These are phyloP conservation scores for Abscondita cerata DNA, from an alignment of 2,888 invertebrate species.

Conservation along the genomic window DNA sequence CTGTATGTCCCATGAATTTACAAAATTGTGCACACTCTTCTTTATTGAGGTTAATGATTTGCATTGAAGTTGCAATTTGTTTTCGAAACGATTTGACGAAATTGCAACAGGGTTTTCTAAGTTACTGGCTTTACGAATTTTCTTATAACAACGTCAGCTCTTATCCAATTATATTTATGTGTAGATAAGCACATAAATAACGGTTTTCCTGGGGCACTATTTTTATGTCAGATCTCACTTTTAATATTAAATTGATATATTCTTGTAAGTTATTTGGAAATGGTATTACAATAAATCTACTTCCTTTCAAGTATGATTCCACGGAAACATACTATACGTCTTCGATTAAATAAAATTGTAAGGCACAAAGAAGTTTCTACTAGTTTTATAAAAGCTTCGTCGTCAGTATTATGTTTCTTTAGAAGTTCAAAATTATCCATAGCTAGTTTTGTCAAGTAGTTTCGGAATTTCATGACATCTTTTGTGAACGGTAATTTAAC, in stretches of 20 bases:
- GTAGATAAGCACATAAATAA: slow-evolving; percentile 26
- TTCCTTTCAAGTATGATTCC: slow-evolving; percentile 22
- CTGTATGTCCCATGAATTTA: slow-evolving; percentile 24
- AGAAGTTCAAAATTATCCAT: background rate
- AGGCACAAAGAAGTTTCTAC: background rate
- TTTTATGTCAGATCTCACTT: slow-evolving; percentile 8
- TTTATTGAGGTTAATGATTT: slow-evolving; percentile 16
- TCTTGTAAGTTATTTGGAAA: slow-evolving; percentile 22
- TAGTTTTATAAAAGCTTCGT: background rate
- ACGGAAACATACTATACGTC: slow-evolving; percentile 9
- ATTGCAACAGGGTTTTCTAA: slow-evolving; percentile 14
- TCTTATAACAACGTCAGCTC: slow-evolving; percentile 26
- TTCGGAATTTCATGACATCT: slow-evolving; percentile 26
- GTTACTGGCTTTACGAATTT: slow-evolving; percentile 16
- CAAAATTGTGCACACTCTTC: slow-evolving; percentile 25
- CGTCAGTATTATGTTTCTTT: background rate
- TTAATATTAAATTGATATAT: slow-evolving; percentile 18
- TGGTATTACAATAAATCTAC: slow-evolving; percentile 28
- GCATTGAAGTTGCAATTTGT: slow-evolving; percentile 23
- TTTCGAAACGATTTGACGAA: slow-evolving; percentile 18
- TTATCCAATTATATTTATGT: slow-evolving; percentile 26
- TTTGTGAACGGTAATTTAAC: slow-evolving; percentile 19
- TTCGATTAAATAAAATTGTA: background rate
- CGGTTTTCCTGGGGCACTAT: slow-evolving; percentile 24
- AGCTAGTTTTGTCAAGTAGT: slow-evolving; percentile 9